A percentile compares a stretch with the other conserved stretches of the same genome.
These are phyloP conservation scores for Hucho hucho DNA, from an alignment of 2,113 vertebrate genomes.

Conservation along the genomic window DNA sequence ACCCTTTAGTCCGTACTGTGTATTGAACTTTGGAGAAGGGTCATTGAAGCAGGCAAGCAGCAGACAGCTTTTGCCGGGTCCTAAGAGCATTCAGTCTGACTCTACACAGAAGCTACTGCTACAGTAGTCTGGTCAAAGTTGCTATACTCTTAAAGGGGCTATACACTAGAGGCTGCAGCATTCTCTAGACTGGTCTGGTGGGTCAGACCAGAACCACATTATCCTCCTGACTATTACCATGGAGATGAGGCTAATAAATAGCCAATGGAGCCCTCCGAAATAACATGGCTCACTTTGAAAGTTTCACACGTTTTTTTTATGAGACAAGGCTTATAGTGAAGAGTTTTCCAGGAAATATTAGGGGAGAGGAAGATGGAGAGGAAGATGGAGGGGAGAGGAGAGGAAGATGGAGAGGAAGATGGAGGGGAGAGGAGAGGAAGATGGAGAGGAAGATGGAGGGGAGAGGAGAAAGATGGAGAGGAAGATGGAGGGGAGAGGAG, in stretches of 20 bases:
- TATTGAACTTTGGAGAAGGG: background rate
- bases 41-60: background rate
- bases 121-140: conserved; percentile 18
- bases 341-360: background rate
- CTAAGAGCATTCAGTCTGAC: conserved; percentile 1
- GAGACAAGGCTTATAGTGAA: background rate
- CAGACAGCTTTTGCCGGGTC: background rate
- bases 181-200: conserved; percentile 9
- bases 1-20: too few relatives aligned
- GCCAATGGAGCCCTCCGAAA: background rate
- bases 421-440: background rate
- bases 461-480: background rate
- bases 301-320: background rate
- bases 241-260: conserved; percentile 15
- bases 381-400: background rate
- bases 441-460: background rate
- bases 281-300: background rate
- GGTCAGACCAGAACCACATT: conserved; percentile 2
- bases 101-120: too few relatives aligned
- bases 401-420: background rate
- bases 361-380: background rate
- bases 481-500: background rate
- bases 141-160: conserved; percentile 5
- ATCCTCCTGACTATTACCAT: background rate
- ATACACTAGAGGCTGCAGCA: background rate